Conservation (phyloP, 2,888 invertebrate genomes). For the Gastracanthus pulcherrimus region DNA sequence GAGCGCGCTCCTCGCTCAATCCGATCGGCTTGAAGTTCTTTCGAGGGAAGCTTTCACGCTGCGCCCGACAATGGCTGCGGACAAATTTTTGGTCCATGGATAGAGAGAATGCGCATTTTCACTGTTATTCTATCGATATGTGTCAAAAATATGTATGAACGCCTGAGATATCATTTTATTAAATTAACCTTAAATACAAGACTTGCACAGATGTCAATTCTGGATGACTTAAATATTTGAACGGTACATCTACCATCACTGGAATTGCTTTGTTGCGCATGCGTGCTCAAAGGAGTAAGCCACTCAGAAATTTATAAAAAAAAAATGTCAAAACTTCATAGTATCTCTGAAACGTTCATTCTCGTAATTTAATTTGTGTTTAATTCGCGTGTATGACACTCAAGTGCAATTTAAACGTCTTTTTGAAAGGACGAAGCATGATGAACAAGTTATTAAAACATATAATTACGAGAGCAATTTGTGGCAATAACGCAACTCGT, state of each 20-base stretch:
- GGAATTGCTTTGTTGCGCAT: slow-evolving; percentile 11
- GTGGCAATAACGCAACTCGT: slow-evolving; percentile 38
- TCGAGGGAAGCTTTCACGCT: background rate
- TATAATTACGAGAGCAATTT: slow-evolving; percentile 48
- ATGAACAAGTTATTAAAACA: slow-evolving; percentile 45
- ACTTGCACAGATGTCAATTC: no score
- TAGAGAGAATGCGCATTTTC: background rate
- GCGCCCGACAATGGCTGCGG: background rate
- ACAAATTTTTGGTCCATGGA: background rate
- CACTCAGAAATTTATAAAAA: background rate
- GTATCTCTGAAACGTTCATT: slow-evolving; percentile 2
- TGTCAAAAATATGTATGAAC: no score
- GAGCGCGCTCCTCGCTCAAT: slow-evolving; percentile 6
- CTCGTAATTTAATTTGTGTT: slow-evolving; percentile 38
- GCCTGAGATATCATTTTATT: no score
- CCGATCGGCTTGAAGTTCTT: slow-evolving; percentile 16
- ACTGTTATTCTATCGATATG: no score
- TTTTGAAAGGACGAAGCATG: background rate
- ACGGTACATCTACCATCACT: background rate
- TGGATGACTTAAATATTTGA: slow-evolving; percentile 22
- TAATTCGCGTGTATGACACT: slow-evolving; percentile 28
- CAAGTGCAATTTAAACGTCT: slow-evolving; percentile 32
- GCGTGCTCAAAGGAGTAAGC: background rate
- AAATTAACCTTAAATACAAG: background rate
- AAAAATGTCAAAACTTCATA: slow-evolving; percentile 27